Conservation (phyloP, 2,113 vertebrate species). For the Echinops telfairi region DNA sequence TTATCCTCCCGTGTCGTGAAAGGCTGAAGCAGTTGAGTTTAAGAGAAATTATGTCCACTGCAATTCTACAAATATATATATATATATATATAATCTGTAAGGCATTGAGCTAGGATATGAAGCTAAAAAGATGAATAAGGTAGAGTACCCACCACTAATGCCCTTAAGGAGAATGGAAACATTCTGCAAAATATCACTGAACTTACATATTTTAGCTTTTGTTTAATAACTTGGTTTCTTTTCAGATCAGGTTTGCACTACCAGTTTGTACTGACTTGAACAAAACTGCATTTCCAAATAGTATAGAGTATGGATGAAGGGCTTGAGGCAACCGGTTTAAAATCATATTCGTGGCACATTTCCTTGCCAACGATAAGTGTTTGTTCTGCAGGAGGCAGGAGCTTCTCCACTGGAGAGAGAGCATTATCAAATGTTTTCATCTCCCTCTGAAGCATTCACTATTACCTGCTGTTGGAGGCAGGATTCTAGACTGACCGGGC, state of each 20-base stretch:
- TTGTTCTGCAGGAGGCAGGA: conserved; percentile 11
- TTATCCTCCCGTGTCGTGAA: not conserved
- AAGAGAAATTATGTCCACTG: conserved; percentile 7
- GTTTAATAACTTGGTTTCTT: conserved; percentile 37
- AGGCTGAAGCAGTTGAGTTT: not conserved
- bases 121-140: not conserved
- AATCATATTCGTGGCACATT: conserved; percentile 50
- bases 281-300: conserved; percentile 65
- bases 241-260: conserved; percentile 37
- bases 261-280: conserved; percentile 60
- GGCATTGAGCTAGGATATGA: not conserved
- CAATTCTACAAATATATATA: not conserved
- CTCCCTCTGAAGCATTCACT: conserved; percentile 63
- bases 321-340: conserved; percentile 52
- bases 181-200: conserved; percentile 45
- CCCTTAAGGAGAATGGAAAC: not conserved
- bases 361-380: conserved; percentile 19
- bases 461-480: conserved; percentile 53
- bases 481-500: conserved; percentile 42
- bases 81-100: not conserved
- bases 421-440: conserved; percentile 55
- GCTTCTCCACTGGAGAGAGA: conserved; percentile 53
- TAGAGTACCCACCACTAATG: not conserved
- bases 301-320: conserved; percentile 32
- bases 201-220: conserved; percentile 45